Evolutionary conservation across 1,140 invertebrate species (phyloP), one percentile per base, ranked within the genome.

Genomic region (Drosophila parvula): DNA sequence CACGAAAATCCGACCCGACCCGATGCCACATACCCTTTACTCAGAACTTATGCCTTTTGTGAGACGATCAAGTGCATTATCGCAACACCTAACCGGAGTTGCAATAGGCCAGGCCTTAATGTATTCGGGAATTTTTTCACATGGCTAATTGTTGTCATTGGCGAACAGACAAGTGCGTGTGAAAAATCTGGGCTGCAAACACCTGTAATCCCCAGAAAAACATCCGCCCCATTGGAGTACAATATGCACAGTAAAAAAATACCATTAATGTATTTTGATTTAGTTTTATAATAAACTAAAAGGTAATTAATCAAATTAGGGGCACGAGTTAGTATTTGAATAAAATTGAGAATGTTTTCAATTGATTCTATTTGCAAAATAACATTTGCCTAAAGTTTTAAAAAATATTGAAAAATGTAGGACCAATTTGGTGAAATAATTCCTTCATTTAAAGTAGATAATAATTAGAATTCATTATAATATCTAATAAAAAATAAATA

Each of bases 131-230:
- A 71, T 41, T 53, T 53, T 36, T 71, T 71, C 68, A 58, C 68
- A 71, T 70, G 68, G 65, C 44, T 71, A 71, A 71, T 71, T 71
- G 65, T 58, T 74, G 65, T 56, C 47, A 78, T 74, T 88, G 60
- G 36, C 45, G 4, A 64, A 62, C 45, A 65, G 27, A 50, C 77
- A 70, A 45, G 64, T 83, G 82, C 81, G 81, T 88, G 82, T 88
- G 82, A 86, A 86, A 86, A 88, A 55, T 77, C 47, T 14, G 18
- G 30, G 55, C 16, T 75, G 43, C 32, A 44, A 44, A 62, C 43
- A 58, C 32, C 18, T 60, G 38, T 48, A 51, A 53, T 50, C 58
- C 38, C 30, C 36, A 56, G 30, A 38, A 76, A 75, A 76, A 76
- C 62, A 76, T 76, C 74, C 62, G 74, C 62, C 59, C 58, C 43